Evolutionary conservation across 2,888 invertebrate species (phyloP), one percentile per base, ranked within the genome.

Genomic region (Danaus chrysippus): DNA sequence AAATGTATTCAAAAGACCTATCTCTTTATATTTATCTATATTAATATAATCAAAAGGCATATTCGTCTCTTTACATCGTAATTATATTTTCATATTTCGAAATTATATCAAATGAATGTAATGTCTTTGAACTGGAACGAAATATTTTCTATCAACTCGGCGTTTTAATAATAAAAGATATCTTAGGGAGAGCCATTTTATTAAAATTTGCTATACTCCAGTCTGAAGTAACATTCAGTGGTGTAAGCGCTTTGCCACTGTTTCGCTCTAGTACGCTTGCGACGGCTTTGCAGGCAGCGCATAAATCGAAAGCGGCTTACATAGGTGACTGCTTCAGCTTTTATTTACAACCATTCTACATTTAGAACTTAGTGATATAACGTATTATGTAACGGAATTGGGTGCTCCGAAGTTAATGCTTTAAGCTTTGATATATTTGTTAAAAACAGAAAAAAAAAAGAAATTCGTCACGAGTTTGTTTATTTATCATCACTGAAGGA

Each of bases 281-380:
- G 70, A 66, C 65, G 70, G 74, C 72, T 76, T 73, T 76, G 73
- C 77, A 65, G 68, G 72, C 71, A 65, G 73, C 71, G 74, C 77
- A 78, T 78, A 79, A 79, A 81, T 81, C 77, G 78, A 77, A 81
- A 81, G 77, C 78, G 70, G 81, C 80, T 79, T 78, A 79, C 76
- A 79, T 74, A 77, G 75, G 74, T 74, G 76, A 77, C 77, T 74
- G 73, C 76, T 75, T 74, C 74, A 76, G 77, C 76, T 77, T 77
- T 76, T 78, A 78, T 79, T 78, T 76, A 56, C 71, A 73, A 72
- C 59, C 17, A 59, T 65, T 52, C 43, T 52, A 63, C 53, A 56
- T 61, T 56, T 53, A 61, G 49, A 49, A 49, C 49, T 49, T 49
- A 49, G 49, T 49, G 49, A 49, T 49, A 49, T 49, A 69, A 52